Evolutionary conservation across 1,140 invertebrate genomes (phyloP), one percentile per base, ranked within the genome.

Genomic region (Drosophila biarmipes): DNA sequence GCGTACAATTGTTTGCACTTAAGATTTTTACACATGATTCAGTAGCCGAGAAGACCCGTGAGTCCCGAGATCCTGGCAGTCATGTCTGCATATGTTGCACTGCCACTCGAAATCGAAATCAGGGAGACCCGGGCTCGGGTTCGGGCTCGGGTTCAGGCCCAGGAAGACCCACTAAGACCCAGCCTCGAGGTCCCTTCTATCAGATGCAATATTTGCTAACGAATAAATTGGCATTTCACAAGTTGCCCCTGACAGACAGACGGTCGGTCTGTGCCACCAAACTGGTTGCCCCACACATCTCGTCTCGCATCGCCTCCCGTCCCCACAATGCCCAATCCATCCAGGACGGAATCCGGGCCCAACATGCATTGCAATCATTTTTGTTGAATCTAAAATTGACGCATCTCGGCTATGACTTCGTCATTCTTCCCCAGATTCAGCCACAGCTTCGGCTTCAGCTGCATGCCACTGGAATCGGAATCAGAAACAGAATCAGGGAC

Each of bases 21-120:
- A 91, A 91, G 90, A 91, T 91, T 91, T 91, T 91, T 91, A 91
- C 90, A 91, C 90, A 91, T 89, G 89, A 91, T 91, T 91, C 84
- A 87, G 82, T 80, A 84, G 84, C 84, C 73, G 62, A 66, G 64
- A 58, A 76, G 73, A 66, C 69, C 82, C 73, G 52, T 19, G 53
- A 62, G 35, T 58, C 35, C 69, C 58, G 54, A 27, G 27, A 63
- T 52, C 37, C 58, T 72, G 61, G 71, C 58, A 58, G 79, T 89
- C 85, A 89, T 89, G 84, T 89, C 84, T 87, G 84, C 85, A 89
- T 89, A 89, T 89, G 84, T 89, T 89, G 76, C 79, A 89, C 71
- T 80, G 81, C 76, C 80, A 85, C 80, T 85, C 80, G 82, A 84
- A 84, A 51, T 56, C 51, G 49, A 52, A 66, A 57, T 66, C 51